Evolutionary conservation across 2,797 vertebrate species (phyloP), one percentile per base, ranked within the genome.

Genomic region (Lophius americanus): DNA sequence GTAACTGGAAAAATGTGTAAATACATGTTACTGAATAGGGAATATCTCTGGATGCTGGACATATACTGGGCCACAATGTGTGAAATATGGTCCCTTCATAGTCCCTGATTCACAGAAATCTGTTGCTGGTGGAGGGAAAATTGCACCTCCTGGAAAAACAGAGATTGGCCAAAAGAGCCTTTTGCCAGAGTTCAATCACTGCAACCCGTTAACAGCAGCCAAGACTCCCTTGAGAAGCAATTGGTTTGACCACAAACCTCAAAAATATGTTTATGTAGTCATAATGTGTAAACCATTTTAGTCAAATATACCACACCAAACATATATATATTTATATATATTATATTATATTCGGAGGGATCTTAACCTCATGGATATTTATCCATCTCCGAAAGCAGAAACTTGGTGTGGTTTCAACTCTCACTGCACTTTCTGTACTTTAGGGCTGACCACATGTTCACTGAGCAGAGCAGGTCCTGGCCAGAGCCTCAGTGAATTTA

Each of bases 161-260:
- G 23, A 23, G 23, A 23, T 23, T 23, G 23, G 23, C 23, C 23
- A 23, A 23, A 23, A 23, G 23, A 23, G 23, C 23, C 23, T 23
- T 23, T 23, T 23, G 23, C 23, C 52, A 53, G 61, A 58, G 41
- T 73, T 62, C 76, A 84, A 84, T 82, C 44, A 57, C 64, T 82
- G 65, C 33, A 72, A 54, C 66, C 57, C 61, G 23, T 23, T 23
- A 64, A 50, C 56, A 79, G 54, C 54, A 65, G 69, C 65, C 78
- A 68, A 37, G 37, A 2, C 57, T 79, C 75, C 69, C 68, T 41
- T 0, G 32, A 67, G 74, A 84, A 32, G 53, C 9, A 0, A 36
- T 46, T 0, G 68, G 76, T 81, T 73, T 7, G 23, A 79, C 78
- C 86, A 51, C 83, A 81, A 39, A 79, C 79, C 84, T 71, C 74